phyloP scores from a whole-genome alignment of 2,113 vertebrate species.

The Nothoprocta perdicaria region DNA sequence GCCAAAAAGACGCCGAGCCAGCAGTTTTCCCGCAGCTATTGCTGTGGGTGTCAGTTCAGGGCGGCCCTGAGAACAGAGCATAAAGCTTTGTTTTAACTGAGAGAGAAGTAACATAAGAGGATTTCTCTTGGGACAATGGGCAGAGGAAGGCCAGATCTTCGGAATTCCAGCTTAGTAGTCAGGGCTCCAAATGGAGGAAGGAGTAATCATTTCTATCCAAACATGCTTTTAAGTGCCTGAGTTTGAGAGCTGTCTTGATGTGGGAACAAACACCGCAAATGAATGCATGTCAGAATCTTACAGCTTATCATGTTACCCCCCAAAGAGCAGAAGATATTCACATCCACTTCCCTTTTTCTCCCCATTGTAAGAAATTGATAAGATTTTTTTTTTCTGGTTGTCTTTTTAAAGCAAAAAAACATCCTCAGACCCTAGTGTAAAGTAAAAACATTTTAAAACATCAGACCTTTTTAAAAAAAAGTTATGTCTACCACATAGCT shows the following conservation, averaged over 20 bases:
- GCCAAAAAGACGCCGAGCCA: slow-evolving; percentile 85
- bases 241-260: neutral
- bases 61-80: slow-evolving; percentile 81
- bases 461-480: neutral
- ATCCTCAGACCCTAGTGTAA: neutral
- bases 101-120: neutral
- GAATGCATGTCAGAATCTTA: neutral
- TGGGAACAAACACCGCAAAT: neutral
- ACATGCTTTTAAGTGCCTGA: neutral
- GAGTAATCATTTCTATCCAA: neutral
- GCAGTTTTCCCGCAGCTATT: slow-evolving; percentile 89
- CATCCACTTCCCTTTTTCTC: neutral
- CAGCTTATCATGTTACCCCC: neutral
- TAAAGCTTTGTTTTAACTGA: neutral
- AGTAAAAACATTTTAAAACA: neutral
- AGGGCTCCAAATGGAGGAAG: neutral
- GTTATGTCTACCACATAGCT: neutral
- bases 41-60: slow-evolving; percentile 95
- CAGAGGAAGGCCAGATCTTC: slow-evolving; percentile 10
- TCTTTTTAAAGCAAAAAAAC: neutral
- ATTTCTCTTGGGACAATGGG: slow-evolving; percentile 8
- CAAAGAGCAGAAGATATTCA: neutral
- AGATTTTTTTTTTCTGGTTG: neutral
- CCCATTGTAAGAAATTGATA: neutral
- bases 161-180: slow-evolving; percentile 27